phyloP scores from a whole-genome alignment of 2,797 vertebrate species.

The Peromyscus eremicus region DNA sequence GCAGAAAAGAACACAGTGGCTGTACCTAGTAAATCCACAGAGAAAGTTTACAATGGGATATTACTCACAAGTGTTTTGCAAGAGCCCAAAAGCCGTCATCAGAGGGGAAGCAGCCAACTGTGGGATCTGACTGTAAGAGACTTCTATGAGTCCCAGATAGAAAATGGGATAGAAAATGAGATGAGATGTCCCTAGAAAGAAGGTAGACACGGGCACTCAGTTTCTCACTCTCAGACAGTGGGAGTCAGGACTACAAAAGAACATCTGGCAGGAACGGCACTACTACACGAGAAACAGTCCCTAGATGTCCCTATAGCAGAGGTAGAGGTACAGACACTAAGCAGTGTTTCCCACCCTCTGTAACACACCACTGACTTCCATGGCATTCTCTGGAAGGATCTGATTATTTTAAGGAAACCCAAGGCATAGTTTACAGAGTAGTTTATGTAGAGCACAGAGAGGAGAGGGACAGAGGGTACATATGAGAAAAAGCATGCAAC shows the following conservation, averaged over 20 bases:
- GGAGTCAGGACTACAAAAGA: not conserved
- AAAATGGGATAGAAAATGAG: not conserved
- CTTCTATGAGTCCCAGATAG: not conserved
- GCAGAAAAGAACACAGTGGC: not conserved
- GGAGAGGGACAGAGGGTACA: not conserved
- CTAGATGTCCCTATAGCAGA: not conserved
- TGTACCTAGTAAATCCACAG: slow-evolving; percentile 13
- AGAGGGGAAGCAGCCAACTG: not conserved
- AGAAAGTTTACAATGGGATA: not conserved
- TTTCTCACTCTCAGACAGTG: not conserved
- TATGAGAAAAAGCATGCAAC: slow-evolving; percentile 1
- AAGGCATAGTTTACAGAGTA: not conserved
- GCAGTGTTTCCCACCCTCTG: not conserved
- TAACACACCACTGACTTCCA: not conserved
- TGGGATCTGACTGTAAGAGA: not conserved
- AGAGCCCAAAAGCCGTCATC: slow-evolving; percentile 4
- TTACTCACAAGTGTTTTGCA: slow-evolving; percentile 29
- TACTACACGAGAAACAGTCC: not conserved
- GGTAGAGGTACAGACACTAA: not conserved
- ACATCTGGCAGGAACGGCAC: not conserved
- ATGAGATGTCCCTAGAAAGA: not conserved
- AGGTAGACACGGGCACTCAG: not conserved
- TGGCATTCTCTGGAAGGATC: not conserved
- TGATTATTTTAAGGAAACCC: not conserved
- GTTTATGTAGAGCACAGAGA: not conserved